These are phyloP conservation scores for Caenorhabditis angaria DNA, from an alignment of 2,888 invertebrate species.

Conservation along the genomic window DNA sequence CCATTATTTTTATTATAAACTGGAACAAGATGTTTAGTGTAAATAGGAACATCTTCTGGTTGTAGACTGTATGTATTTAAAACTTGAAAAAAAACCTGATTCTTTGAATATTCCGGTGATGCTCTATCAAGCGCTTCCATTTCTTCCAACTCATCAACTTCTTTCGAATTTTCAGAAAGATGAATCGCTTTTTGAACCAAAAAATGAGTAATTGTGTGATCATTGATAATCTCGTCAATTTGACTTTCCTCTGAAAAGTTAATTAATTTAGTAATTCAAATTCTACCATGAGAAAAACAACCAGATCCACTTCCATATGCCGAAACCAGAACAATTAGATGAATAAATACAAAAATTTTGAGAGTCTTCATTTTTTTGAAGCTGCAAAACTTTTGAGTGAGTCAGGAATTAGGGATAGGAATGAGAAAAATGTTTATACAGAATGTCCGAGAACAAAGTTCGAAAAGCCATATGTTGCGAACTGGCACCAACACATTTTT, in stretches of 20 bases:
- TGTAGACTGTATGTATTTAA: neutral
- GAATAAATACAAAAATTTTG: too few relatives aligned
- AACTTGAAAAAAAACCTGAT: too few relatives aligned
- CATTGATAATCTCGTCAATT: neutral
- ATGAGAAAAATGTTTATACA: too few relatives aligned
- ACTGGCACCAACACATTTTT: too few relatives aligned
- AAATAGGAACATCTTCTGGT: neutral
- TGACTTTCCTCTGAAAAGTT: neutral
- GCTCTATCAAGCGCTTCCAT: conserved; percentile 19
- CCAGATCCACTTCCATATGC: too few relatives aligned
- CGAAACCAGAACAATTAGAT: too few relatives aligned
- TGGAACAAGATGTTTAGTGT: neutral
- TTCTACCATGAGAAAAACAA: too few relatives aligned
- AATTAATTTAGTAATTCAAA: neutral
- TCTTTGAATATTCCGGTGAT: conserved; percentile 17
- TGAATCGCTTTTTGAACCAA: conserved; percentile 22
- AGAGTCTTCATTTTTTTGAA: too few relatives aligned
- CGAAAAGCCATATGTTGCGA: too few relatives aligned
- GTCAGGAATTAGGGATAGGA: too few relatives aligned
- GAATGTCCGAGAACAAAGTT: too few relatives aligned
- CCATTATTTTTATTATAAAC: neutral
- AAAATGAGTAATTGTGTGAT: conserved; percentile 9
- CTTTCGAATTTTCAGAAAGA: conserved; percentile 11
- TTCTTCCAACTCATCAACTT: conserved; percentile 20
- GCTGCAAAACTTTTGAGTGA: too few relatives aligned